A percentile compares a stretch with the other conserved stretches of the same genome.
Conservation (phyloP, 2,113 vertebrate genomes). For the Cettia cetti region DNA sequence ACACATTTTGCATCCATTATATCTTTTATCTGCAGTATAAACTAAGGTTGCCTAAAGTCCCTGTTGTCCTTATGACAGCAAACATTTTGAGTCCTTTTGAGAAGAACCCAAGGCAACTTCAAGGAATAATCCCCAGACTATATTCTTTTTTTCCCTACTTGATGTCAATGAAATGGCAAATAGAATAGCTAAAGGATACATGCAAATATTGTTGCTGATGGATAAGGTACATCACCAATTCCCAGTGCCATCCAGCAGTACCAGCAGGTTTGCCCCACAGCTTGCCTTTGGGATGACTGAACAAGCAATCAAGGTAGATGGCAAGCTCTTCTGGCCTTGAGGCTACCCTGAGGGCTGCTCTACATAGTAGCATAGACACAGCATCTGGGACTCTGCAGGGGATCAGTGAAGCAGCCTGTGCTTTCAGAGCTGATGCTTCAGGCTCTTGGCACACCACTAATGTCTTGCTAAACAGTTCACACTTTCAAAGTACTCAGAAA, state of each 20-base stretch:
- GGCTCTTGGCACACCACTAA: background rate
- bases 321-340: background rate
- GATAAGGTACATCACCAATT: background rate
- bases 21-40: background rate
- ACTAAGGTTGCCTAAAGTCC: background rate
- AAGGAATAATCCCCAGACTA: background rate
- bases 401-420: background rate
- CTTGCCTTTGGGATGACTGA: background rate
- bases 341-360: conserved; percentile 18
- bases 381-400: background rate
- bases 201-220: background rate
- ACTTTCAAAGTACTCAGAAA: background rate
- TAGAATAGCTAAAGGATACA: background rate
- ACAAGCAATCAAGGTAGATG: background rate
- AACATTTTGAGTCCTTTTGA: background rate
- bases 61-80: background rate
- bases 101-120: background rate
- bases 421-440: conserved; percentile 1
- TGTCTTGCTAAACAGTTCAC: background rate
- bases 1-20: background rate
- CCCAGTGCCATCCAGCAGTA: background rate
- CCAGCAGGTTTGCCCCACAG: background rate
- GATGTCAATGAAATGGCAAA: conserved; percentile 27
- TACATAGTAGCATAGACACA: background rate
- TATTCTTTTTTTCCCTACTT: background rate